Base-by-base conservation (phyloP, 2,888 invertebrate species). In the Leuctra nigra region DNA sequence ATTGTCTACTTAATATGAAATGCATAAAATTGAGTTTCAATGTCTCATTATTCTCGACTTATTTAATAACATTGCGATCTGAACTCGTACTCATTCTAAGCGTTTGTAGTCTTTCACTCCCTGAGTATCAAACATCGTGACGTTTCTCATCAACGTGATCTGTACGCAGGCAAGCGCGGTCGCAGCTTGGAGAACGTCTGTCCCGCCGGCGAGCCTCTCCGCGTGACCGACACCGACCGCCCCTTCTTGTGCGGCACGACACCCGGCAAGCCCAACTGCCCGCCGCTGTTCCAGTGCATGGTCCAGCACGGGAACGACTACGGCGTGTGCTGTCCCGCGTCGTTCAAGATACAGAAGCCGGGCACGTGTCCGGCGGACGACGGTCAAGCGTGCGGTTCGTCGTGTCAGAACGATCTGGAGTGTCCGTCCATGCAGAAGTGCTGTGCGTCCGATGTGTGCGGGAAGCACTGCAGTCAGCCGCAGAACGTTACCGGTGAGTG, bases 251-350 rank as follows among this genome's bases (percentile, higher is more conserved):
- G 91, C 68, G 91, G 91, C 13, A 80, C 80, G 20, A 85, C 85
- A 38, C 81, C 86, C 4, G 88, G 89, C 29, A 89, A 90, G 72
- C 91, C 91, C 0, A 81, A 81, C 62, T 92, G 91, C 66, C 91
- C 91, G 1, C 87, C 88, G 0, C 75, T 88, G 60, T 90, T 90
- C 70, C 81, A 82, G 66, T 91, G 91, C 68, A 75, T 86, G 58
- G 87, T 91, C 7, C 86, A 90, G 66, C 77, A 77, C 71, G 83
- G 86, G 62, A 87, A 89, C 67, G 91, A 91, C 67, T 91, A 91
- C 66, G 91, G 91, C 0, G 90, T 91, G 13, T 91, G 91, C 68
- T 91, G 91, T 66, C 89, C 91, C 46, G 86, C 86, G 3, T 86
- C 84, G 0, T 67, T 87, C 58, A 82, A 83, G 65, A 80, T 89